Conservation (phyloP, 1,140 invertebrate genomes). For the Ganaspis sp. region DNA sequence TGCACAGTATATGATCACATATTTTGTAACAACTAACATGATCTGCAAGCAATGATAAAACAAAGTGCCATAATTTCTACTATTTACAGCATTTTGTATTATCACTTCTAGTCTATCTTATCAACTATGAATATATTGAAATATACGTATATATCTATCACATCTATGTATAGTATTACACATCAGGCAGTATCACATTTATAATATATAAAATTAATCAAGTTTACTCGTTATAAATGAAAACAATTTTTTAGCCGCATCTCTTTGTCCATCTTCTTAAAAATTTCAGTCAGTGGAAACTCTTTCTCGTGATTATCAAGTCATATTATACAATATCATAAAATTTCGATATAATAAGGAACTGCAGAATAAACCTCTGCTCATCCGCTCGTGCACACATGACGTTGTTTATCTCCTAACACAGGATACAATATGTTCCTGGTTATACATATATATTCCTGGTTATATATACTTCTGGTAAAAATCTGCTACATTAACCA, state of each 20-base stretch:
- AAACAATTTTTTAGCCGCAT: no score
- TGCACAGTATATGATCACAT: neutral
- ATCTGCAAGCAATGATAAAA: neutral
- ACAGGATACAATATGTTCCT: constrained; percentile 13
- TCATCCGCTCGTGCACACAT: constrained; percentile 15
- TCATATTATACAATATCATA: neutral
- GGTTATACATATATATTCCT: neutral
- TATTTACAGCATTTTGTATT: neutral
- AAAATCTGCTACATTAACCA: neutral
- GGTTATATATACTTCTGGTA: neutral
- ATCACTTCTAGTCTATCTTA: neutral
- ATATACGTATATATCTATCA: no score
- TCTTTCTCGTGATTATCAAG: no score
- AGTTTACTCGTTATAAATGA: no score
- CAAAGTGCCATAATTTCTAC: neutral
- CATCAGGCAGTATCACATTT: no score
- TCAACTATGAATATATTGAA: neutral
- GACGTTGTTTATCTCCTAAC: neutral
- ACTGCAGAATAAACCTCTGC: neutral
- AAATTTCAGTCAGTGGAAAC: no score
- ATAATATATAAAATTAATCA: no score
- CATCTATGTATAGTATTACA: no score
- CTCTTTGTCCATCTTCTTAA: no score
- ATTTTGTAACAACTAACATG: neutral
- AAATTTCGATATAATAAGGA: neutral